Base-by-base conservation (phyloP, 2,113 vertebrate genomes). In the Danionella cerebrum region DNA sequence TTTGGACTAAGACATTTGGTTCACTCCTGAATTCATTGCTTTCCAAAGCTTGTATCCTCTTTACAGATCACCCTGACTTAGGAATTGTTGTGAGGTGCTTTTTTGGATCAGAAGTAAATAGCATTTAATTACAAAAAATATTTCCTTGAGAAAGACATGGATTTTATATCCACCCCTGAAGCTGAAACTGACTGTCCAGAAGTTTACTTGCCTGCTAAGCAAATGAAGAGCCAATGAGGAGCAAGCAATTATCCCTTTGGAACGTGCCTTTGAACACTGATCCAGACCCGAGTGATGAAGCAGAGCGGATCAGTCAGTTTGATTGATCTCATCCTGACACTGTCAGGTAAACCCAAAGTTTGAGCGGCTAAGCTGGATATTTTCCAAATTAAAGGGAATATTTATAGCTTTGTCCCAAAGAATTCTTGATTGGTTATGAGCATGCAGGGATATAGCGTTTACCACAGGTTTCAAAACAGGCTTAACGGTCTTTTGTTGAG, bases 401-500 rank as follows among this genome's bases (percentile, higher is more conserved):
- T 25, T 13, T 67, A 10, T 67, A n/a, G n/a, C 21, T 14, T 38
- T n/a, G 33, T 7, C 60, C 57, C 41, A 65, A 33, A 19, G 29
- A 39, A 18, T 27, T 36, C 22, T 31, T 38, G 44, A 67, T 59
- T 57, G 60, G 70, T 57, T 21, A 65, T 21, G 4, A 62, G 65
- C 64, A 16, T 12, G 42, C n/a, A 21, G 8, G n/a, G 3, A 19
- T n/a, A 25, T 52, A 54, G 22, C 53, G 58, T 71, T 44, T 41
- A 63, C 51, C 42, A 57, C 27, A 58, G 12, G 5, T 58, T 42
- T 67, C 33, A 68, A 21, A 33, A 16, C 42, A 13, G 24, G 14
- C 42, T 72, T 77, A 27, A 75, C 73, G 38, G 64, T 12, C 6
- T 68, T 68, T n/a, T 51, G 65, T 50, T 45, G 42, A 65, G 67